Percentiles rank a stretch among this genome's conserved stretches.
Conservation (phyloP, 2,888 invertebrate genomes). For the Plagodis pulveraria region DNA sequence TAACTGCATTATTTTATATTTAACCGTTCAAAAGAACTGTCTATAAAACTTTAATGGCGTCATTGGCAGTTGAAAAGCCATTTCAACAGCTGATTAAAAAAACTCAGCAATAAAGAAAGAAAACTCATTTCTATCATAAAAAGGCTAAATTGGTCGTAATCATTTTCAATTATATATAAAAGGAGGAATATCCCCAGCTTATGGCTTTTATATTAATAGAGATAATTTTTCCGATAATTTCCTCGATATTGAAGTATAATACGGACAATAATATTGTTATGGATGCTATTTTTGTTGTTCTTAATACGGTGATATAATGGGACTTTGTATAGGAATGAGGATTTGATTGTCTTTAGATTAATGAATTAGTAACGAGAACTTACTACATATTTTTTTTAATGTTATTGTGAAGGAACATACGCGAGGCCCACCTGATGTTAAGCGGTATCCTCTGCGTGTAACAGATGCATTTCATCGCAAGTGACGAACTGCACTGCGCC, state of each 20-base stretch:
- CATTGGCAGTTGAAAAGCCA: neutral
- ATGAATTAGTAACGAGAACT: no score
- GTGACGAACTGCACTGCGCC: no score
- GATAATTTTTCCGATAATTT: constrained; percentile 21
- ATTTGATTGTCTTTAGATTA: no score
- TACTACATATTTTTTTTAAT: no score
- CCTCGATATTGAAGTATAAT: constrained; percentile 19
- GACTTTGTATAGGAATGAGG: neutral
- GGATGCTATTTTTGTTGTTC: constrained; percentile 10
- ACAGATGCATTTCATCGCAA: no score
- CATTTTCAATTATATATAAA: neutral
- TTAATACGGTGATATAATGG: constrained; percentile 11
- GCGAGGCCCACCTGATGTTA: no score
- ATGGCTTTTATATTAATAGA: constrained; percentile 10
- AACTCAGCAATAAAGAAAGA: constrained; percentile 10
- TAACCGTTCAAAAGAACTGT: no score
- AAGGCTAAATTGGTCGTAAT: constrained; percentile 1
- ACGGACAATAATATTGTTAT: constrained; percentile 17
- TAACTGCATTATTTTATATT: no score
- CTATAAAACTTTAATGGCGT: constrained; percentile 15
- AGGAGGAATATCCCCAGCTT: constrained; percentile 5
- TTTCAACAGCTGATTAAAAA: constrained; percentile 2
- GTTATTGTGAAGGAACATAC: no score
- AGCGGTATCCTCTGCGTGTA: no score
- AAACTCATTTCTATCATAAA: constrained; percentile 6